Percentiles rank a stretch among this genome's conserved stretches.
phyloP scores from a whole-genome alignment of 2,888 invertebrate species.

The Dugesia japonica region DNA sequence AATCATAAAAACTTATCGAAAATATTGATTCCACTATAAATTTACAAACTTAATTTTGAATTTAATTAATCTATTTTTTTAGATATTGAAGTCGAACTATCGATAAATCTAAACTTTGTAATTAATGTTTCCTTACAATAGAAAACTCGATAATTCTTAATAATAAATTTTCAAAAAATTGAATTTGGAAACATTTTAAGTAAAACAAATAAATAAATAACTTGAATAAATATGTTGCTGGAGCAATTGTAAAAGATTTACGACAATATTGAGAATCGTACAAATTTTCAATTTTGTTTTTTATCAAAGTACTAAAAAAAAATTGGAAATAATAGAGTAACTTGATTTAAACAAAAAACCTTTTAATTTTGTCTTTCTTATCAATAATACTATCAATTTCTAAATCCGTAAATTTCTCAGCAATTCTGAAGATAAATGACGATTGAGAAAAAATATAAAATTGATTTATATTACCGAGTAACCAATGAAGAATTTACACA shows the following conservation, averaged over 20 bases:
- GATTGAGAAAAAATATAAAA: not conserved
- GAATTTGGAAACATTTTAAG: too few species aligned
- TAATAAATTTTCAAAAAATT: too few species aligned
- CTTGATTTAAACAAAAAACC: constrained; percentile 37
- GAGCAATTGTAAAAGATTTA: not conserved
- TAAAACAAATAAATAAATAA: not conserved
- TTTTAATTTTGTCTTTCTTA: constrained; percentile 61
- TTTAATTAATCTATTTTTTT: too few species aligned
- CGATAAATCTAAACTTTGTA: too few species aligned
- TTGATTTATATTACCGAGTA: not conserved
- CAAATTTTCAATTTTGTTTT: constrained; percentile 43
- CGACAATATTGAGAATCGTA: constrained; percentile 40
- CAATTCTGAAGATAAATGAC: constrained; percentile 52
- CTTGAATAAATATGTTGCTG: not conserved
- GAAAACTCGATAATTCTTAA: too few species aligned
- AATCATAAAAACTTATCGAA: too few species aligned
- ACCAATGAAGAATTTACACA: not conserved
- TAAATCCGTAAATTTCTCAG: constrained; percentile 69
- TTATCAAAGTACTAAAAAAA: constrained; percentile 42
- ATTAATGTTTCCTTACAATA: too few species aligned
- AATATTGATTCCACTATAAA: too few species aligned
- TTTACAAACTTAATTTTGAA: too few species aligned
- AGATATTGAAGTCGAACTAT: too few species aligned
- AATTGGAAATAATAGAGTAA: constrained; percentile 30
- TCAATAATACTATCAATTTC: constrained; percentile 71